Evolutionary conservation across 2,888 invertebrate genomes (phyloP).

Genomic region (Colletes collaris): DNA sequence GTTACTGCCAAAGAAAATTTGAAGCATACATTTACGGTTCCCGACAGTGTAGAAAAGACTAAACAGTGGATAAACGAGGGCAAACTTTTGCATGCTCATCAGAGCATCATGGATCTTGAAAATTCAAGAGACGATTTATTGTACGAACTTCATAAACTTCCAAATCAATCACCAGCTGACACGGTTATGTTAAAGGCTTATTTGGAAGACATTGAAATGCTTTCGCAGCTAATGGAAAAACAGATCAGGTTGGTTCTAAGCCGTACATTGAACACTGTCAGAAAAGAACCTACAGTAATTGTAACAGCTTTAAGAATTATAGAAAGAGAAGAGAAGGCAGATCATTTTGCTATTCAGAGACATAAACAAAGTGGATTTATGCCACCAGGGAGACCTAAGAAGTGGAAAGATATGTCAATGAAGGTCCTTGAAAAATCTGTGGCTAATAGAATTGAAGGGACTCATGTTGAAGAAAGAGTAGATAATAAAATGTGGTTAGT

Average conservation of each 20-base stretch:
- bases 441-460: slow-evolving; percentile 95
- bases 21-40: slow-evolving; percentile 98
- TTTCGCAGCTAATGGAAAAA: slow-evolving; percentile 94
- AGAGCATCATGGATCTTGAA: slow-evolving; percentile 96
- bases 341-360: slow-evolving; percentile 92
- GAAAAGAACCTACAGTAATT: slow-evolving; percentile 97
- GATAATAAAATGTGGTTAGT: slow-evolving; percentile 98
- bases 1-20: slow-evolving; percentile 99
- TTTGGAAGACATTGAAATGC: slow-evolving; percentile 96
- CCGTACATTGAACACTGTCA: slow-evolving; percentile 95
- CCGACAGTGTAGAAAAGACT: slow-evolving; percentile 97
- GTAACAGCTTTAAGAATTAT: slow-evolving; percentile 98
- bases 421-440: slow-evolving; percentile 92
- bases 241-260: slow-evolving; percentile 95
- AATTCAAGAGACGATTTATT: slow-evolving; percentile 97
- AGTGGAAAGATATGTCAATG: slow-evolving; percentile 94
- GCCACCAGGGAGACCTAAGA: slow-evolving; percentile 97
- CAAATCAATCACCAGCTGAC: slow-evolving; percentile 95
- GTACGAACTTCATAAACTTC: slow-evolving; percentile 96
- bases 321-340: slow-evolving; percentile 98
- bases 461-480: slow-evolving; percentile 94
- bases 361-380: slow-evolving; percentile 93
- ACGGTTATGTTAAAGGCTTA: slow-evolving; percentile 97
- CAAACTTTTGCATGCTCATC: slow-evolving; percentile 96
- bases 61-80: slow-evolving; percentile 97